Base-by-base conservation (phyloP, 2,888 invertebrate species). In the Sphaerophoria taeniata region DNA sequence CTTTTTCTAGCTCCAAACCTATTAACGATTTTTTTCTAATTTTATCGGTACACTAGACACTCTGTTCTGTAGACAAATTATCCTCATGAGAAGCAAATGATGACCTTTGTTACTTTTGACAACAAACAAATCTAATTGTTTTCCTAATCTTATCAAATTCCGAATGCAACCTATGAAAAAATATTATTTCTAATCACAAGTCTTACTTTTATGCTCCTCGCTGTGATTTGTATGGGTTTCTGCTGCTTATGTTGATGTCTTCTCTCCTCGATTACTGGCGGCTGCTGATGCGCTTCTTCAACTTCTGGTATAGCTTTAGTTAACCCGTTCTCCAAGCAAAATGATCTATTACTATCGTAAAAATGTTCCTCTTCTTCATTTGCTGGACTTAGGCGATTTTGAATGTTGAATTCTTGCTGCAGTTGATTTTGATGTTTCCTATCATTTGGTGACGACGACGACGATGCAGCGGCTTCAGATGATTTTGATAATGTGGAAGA, bases 311-410 rank as follows among this genome's bases (percentile, higher is more conserved):
- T 86, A 16, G 67, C 61, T 33, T 73, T 47, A 36, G 65, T 63
- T 63, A 81, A 77, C 70, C 55, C 74, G 70, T 82, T 87, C 60
- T 80, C 76, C 72, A 60, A 86, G 36, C 78, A 88, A 88, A 90
- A 88, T 63, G 90, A 90, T 86, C 89, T 89, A 88, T 88, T 90
- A 75, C 88, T 88, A 56, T 87, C 79, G 79, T 87, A 73, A 75
- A 82, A 80, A 87, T 90, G 88, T 76, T 91, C 91, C 88, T 90
- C 90, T 88, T 91, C 91, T 88, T 91, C 92, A 82, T 90, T 87
- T 75, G 91, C 89, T 83, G 91, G 91, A 88, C 89, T 91, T 69
- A 92, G 88, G 69, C 87, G 86, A 70, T 72, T 80, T 70, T 69
- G 73, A 61, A 11, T 71, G 65, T 49, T 53, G 36, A 77, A 85